Base-by-base conservation (phyloP, 2,888 invertebrate genomes). In the Conops quadrifasciatus region DNA sequence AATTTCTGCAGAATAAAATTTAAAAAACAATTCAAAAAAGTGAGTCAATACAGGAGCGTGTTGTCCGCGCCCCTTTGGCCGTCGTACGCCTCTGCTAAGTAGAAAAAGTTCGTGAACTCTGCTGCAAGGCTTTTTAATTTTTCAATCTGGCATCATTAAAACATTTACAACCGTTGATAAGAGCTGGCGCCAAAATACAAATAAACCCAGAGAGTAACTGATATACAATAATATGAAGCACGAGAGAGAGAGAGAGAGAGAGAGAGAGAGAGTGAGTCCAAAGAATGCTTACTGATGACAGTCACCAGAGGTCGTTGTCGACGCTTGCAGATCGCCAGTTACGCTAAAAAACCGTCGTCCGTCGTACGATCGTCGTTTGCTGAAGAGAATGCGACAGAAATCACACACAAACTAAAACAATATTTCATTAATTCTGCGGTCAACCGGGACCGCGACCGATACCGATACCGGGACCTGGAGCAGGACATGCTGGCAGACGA, bases 161-260 rank as follows among this genome's bases (percentile, higher is more conserved):
- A 74, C 72, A 72, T 72, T 74, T 71, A 72, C 72, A 72, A 71
- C 60, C 71, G 64, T 16, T 72, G 74, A 74, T 74, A 74, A 74
- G 72, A 62, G 30, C 64, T 74, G 74, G 74, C 74, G 74, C 74
- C 74, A 74, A 72, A 74, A 71, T 72, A 72, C 63, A 69, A 71
- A 74, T 74, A 72, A 74, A 74, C 62, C 47, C 43, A 49, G 26
- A 45, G 63, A 47, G 45, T 19, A 19, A 62, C n/a, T n/a, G 53
- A 53, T 1, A 3, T 13, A 36, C 4, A 36, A 36, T 36, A 36
- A 7, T 4, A 36, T 7, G 9, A 36, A 36, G 36, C 36, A 36
- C 5, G 4, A 36, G 36, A 36, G 9, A 9, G 36, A n/a, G n/a
- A n/a, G n/a, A n/a, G n/a, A n/a, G n/a, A n/a, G n/a, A n/a, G n/a